Percentiles rank a stretch among this genome's conserved stretches.
Conservation (phyloP, 2,888 invertebrate species). For the Gastracanthus pulcherrimus region DNA sequence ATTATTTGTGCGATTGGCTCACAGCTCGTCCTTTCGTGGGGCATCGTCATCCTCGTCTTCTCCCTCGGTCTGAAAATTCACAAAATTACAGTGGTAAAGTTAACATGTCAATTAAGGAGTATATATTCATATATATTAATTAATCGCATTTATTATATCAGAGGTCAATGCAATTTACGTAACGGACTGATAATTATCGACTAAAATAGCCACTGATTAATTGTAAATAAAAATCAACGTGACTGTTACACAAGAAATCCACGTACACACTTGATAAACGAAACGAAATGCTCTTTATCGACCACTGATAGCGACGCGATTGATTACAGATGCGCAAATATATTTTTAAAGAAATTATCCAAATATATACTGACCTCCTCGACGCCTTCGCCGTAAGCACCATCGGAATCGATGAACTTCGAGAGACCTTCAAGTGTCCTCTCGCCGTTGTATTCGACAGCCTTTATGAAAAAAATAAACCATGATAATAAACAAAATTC, state of each 20-base stretch:
- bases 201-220: background rate
- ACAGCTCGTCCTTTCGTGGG: conserved; percentile 89
- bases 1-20: conserved; percentile 74
- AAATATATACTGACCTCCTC: conserved; percentile 81
- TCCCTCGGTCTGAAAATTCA: conserved; percentile 79
- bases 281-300: conserved; percentile 4
- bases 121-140: background rate
- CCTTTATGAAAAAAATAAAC: conserved; percentile 71
- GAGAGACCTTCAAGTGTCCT: conserved; percentile 94
- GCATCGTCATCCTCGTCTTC: conserved; percentile 87
- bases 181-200: background rate
- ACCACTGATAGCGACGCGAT: background rate
- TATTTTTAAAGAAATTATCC: conserved; percentile 32
- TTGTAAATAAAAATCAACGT: background rate
- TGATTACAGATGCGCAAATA: conserved; percentile 11
- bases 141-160: background rate
- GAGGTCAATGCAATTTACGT: background rate
- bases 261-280: background rate
- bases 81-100: background rate
- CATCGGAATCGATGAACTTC: conserved; percentile 96
- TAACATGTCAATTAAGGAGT: too few relatives aligned
- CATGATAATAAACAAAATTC: conserved; percentile 21
- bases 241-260: conserved; percentile 1
- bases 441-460: conserved; percentile 96
- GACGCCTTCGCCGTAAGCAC: conserved; percentile 86